These are phyloP conservation scores for Dryobates pubescens DNA, from an alignment of 2,797 vertebrate genomes.

Conservation along the genomic window DNA sequence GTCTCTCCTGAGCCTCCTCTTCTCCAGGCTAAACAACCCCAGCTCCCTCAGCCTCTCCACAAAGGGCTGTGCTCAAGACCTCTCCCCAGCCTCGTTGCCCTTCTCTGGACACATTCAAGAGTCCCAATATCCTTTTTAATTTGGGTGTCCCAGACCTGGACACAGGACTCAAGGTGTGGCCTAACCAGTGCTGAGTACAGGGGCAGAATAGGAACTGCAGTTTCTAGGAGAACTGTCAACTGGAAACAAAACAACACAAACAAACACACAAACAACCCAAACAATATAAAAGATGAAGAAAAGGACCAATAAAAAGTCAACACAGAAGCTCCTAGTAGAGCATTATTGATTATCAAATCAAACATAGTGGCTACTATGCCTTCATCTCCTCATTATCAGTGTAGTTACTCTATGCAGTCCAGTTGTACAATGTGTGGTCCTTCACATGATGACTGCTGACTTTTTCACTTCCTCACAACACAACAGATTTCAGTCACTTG, in stretches of 20 bases:
- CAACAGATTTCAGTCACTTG: not conserved
- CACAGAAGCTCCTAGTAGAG: not conserved
- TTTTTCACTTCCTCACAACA: not conserved
- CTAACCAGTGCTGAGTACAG: no score
- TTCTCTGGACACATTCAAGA: no score
- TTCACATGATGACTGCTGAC: not conserved
- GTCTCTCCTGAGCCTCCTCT: no score
- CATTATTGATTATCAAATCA: not conserved
- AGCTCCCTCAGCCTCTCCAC: no score
- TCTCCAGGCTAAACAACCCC: no score
- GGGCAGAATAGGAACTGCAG: not conserved
- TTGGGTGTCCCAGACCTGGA: no score
- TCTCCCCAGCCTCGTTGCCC: no score
- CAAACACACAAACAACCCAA: no score
- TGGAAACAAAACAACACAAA: not conserved
- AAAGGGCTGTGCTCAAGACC: no score
- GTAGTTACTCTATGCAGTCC: not conserved
- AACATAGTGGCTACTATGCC: not conserved
- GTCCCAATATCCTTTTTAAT: no score
- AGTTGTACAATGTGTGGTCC: not conserved
- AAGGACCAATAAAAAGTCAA: conserved; percentile 5
- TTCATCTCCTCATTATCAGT: not conserved
- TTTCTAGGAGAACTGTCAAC: not conserved
- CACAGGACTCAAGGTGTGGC: no score
- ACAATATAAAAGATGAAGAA: not conserved